Conservation (phyloP, 1,140 invertebrate species). For the Belonocnema kinseyi region DNA sequence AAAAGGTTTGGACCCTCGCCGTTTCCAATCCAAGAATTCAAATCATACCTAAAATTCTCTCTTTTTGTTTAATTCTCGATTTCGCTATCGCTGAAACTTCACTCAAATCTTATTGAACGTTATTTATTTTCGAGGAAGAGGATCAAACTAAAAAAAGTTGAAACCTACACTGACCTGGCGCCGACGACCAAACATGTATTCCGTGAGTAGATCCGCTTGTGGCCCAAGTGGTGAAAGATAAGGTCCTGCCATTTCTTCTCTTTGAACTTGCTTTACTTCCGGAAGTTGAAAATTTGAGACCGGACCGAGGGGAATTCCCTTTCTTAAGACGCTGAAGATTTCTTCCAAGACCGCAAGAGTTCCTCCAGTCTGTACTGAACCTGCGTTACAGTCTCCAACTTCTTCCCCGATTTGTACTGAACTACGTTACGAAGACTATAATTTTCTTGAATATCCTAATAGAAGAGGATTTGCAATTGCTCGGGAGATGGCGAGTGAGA, state of each 20-base stretch:
- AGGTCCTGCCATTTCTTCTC: slow-evolving; percentile 85
- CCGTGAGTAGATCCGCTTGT: slow-evolving; percentile 89
- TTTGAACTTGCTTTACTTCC: not conserved
- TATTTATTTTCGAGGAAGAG: not conserved
- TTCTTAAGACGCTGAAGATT: slow-evolving; percentile 21
- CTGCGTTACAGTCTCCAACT: not conserved
- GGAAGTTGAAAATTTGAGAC: not conserved
- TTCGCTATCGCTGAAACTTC: no score
- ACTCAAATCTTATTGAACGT: not conserved
- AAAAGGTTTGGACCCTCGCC: no score
- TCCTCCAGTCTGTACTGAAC: slow-evolving; percentile 35
- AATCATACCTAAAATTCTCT: no score
- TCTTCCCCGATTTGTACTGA: not conserved
- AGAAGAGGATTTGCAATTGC: slow-evolving; percentile 24
- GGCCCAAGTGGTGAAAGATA: slow-evolving; percentile 85
- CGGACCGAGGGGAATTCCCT: not conserved
- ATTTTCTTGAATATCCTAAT: no score
- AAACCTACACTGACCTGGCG: slow-evolving; percentile 82
- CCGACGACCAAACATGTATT: slow-evolving; percentile 93
- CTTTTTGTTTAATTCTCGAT: no score
- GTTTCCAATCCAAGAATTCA: no score
- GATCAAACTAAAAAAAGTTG: slow-evolving; percentile 41
- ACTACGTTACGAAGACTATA: no score
- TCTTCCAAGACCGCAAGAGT: not conserved
- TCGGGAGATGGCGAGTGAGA: slow-evolving; percentile 54